These are phyloP conservation scores for Camponotus pennsylvanicus DNA, from an alignment of 1,140 invertebrate genomes.

Conservation along the genomic window DNA sequence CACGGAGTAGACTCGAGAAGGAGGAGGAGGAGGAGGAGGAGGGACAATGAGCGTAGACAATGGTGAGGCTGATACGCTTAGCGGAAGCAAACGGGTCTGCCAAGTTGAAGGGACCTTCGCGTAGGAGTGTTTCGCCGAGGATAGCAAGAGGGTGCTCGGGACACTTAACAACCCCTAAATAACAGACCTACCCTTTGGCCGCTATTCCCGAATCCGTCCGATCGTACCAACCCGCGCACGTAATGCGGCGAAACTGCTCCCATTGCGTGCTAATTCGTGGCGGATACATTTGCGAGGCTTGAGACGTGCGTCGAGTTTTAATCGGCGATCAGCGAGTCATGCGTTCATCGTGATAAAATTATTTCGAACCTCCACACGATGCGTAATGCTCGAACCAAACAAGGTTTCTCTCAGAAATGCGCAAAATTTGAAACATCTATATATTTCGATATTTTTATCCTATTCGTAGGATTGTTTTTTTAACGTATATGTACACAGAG, in stretches of 20 bases:
- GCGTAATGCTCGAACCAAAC: background rate
- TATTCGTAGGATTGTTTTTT: background rate
- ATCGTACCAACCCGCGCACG: conserved; percentile 28
- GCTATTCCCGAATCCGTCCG: conserved; percentile 59
- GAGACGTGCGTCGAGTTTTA: background rate
- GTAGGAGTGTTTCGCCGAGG: conserved; percentile 36
- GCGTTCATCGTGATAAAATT: conserved; percentile 1
- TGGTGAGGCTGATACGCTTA: conserved; percentile 68
- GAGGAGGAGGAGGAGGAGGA: background rate
- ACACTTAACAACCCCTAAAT: conserved; percentile 71
- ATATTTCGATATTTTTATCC: conserved; percentile 1
- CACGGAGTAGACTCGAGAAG: conserved; percentile 41
- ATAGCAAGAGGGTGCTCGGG: conserved; percentile 31
- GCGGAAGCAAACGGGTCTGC: conserved; percentile 71
- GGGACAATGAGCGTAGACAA: conserved; percentile 71
- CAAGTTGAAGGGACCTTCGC: conserved; percentile 59
- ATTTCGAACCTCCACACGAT: background rate
- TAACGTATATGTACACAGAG: too few relatives aligned
- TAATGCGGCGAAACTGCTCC: conserved; percentile 70
- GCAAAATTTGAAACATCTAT: too few relatives aligned
- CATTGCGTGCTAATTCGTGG: conserved; percentile 71
- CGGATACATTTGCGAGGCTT: background rate
- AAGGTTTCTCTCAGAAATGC: too few relatives aligned
- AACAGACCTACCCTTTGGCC: conserved; percentile 55
- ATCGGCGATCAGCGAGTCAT: background rate